Base-by-base conservation (phyloP, 1,140 invertebrate species). In the Platyura marginata region DNA sequence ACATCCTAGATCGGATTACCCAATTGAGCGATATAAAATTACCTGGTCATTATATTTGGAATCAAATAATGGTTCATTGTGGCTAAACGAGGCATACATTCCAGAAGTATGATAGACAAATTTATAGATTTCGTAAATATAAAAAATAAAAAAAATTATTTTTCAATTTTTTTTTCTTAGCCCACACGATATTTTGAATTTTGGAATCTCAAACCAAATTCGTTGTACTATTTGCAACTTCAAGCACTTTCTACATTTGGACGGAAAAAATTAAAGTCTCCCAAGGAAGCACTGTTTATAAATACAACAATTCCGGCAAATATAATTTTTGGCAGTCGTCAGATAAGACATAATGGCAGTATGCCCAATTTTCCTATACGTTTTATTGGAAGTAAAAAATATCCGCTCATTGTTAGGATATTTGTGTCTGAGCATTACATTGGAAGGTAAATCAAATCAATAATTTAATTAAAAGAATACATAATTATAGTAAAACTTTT, bases 151-250 rank as follows among this genome's bases (percentile, higher is more conserved):
- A 2, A 37, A 0, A 51, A 52, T 21, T 15, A 18, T 15, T 10
- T 35, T 41, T 41, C 48, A 48, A 25, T 58, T 53, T 37, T n/a
- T 43, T 39, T 21, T 34, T 25, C 8, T 20, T 15, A 21, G 40
- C 25, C 25, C 6, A 41, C 21, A 6, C 40, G 40, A 9, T 13
- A 32, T 15, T 29, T n/a, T 11, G 21, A 10, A 16, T 21, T 41
- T 13, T 11, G 32, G 21, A 44, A 34, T 23, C 55, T 79, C 34
- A 63, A 72, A 48, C 66, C 69, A 3, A 70, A 74, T 48, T 77
- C 73, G 2, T 68, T 72, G 53, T 80, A 79, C 51, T 79, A 79
- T 48, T 61, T 80, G 15, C 77, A 80, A 69, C 73, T 80, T 2
- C 76, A 79, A 55, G 75, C 74, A 5, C 66, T 79, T 20, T 69